phyloP scores from a whole-genome alignment of 2,113 vertebrate genomes.

The Suricata suricatta region DNA sequence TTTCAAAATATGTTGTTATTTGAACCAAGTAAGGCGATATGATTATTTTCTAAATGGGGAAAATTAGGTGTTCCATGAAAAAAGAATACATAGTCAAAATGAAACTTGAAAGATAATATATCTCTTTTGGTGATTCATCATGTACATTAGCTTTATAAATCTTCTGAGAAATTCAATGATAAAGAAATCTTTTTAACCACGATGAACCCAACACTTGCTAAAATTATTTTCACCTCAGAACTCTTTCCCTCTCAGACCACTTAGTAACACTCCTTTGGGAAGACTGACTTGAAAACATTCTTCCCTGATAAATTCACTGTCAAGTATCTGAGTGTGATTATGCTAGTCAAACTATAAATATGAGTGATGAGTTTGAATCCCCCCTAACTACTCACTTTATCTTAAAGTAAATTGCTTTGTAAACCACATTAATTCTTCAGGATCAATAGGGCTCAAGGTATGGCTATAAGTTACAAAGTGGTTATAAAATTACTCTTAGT shows the following conservation, averaged over 20 bases:
- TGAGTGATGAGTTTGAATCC: background rate
- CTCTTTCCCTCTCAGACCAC: background rate
- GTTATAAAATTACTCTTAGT: background rate
- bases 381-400: background rate
- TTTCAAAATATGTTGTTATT: slow-evolving; percentile 3
- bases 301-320: background rate
- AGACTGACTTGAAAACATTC: slow-evolving; percentile 16
- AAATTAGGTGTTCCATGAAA: background rate
- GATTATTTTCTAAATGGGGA: background rate
- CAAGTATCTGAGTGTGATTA: background rate
- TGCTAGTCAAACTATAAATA: background rate
- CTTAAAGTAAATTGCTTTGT: background rate
- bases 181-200: slow-evolving; percentile 16
- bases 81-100: background rate
- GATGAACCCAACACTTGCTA: background rate
- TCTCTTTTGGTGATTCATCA: background rate
- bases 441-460: background rate
- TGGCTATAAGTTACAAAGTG: background rate
- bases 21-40: background rate
- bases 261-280: background rate
- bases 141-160: background rate
- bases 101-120: background rate
- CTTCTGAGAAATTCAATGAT: background rate
- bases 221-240: slow-evolving; percentile 20
- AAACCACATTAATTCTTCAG: background rate